These are phyloP conservation scores for Otolemur garnettii DNA, from an alignment of 2,113 vertebrate genomes.

Conservation along the genomic window DNA sequence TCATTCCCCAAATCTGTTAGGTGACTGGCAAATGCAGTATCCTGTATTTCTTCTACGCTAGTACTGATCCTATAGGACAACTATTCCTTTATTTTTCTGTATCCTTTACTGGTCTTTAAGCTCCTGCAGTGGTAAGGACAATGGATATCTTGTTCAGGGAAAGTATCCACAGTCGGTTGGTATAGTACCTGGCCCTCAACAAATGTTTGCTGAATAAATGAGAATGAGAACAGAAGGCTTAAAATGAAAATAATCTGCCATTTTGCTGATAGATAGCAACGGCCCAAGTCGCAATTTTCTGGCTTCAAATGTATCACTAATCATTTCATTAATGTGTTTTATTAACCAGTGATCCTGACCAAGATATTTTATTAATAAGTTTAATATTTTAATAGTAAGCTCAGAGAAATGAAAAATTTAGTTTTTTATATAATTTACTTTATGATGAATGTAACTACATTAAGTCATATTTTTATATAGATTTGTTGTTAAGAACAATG, in stretches of 20 bases:
- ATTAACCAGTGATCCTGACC: not conserved
- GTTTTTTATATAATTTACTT: not conserved
- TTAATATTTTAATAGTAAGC: conserved; percentile 50
- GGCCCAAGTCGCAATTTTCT: conserved; percentile 48
- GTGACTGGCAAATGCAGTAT: not conserved
- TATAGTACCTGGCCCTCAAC: not conserved
- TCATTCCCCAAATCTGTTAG: not conserved
- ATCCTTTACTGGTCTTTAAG: not conserved
- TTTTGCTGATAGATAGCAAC: not conserved
- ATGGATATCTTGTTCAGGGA: not conserved
- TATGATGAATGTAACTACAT: not conserved
- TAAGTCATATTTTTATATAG: conserved; percentile 14
- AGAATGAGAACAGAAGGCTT: not conserved
- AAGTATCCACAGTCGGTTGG: not conserved
- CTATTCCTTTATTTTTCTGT: not conserved
- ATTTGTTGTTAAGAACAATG: conserved; percentile 47
- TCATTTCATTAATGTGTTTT: conserved; percentile 16
- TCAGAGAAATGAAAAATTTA: conserved; percentile 37
- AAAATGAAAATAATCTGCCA: not conserved
- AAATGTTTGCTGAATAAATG: conserved; percentile 21
- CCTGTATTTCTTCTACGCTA: not conserved
- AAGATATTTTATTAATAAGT: conserved; percentile 42
- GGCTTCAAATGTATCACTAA: not conserved
- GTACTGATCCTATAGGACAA: not conserved
- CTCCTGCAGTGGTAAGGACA: not conserved